These are phyloP conservation scores for Nasonia oneida DNA, from an alignment of 2,888 invertebrate species.

Conservation along the genomic window DNA sequence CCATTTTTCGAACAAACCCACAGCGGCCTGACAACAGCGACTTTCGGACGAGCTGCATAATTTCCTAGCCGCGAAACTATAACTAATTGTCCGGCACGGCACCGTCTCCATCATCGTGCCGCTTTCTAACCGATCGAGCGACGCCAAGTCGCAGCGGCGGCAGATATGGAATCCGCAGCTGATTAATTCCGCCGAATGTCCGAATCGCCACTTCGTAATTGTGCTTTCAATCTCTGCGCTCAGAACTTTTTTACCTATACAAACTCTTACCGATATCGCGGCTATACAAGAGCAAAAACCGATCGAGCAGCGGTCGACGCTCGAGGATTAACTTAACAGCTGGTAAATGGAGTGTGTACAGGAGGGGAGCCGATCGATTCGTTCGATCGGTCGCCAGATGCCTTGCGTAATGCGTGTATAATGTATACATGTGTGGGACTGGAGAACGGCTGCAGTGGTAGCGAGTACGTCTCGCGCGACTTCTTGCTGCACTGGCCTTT, in stretches of 20 bases:
- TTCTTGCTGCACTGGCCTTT: conserved; percentile 52
- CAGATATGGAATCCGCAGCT: background rate
- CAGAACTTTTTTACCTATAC: background rate
- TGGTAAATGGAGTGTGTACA: background rate
- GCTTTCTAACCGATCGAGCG: conserved; percentile 61
- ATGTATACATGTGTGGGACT: background rate
- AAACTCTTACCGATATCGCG: background rate
- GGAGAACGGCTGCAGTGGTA: background rate
- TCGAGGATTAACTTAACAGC: background rate
- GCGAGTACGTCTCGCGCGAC: background rate
- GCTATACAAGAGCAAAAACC: background rate
- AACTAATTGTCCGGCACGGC: conserved; percentile 56
- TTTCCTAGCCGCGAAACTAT: conserved; percentile 57
- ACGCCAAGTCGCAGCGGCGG: conserved; percentile 26
- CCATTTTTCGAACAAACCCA: background rate
- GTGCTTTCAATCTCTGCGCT: background rate
- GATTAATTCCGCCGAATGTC: conserved; percentile 32
- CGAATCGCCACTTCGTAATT: conserved; percentile 1
- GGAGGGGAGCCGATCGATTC: background rate
- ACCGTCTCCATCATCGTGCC: conserved; percentile 33
- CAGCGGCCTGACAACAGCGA: background rate
- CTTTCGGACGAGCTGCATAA: conserved; percentile 28
- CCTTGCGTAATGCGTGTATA: conserved; percentile 36
- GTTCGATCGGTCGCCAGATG: conserved; percentile 28
- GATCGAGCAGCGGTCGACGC: background rate